Base-by-base conservation (phyloP, 2,113 vertebrate species). In the Burhinus bistriatus region DNA sequence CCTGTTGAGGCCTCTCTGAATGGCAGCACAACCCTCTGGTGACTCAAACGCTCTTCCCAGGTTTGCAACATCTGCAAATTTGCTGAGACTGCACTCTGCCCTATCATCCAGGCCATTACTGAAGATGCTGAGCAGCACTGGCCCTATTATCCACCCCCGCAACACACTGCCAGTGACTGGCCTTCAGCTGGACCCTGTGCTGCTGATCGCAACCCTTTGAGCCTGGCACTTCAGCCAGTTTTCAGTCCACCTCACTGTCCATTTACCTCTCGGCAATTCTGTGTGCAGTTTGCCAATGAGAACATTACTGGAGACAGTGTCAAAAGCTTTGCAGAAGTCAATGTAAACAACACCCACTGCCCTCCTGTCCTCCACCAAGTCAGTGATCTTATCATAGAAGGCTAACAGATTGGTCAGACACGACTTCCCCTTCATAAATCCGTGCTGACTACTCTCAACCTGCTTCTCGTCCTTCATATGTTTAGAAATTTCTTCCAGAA, bases 281-380 rank as follows among this genome's bases (percentile, higher is more conserved):
- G 40, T 40, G 40, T 40, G 40, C 51, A 5, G 7, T 52, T 34
- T 36, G 29, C 26, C 73, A 76, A 7, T 7, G 26, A 89, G 15
- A 36, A 36, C 8, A 5, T 12, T 29, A 36, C 0, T 1, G 15
- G 13, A 78, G 17, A 47, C 12, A 5, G 5, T 3, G 12, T 42
- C 79, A 66, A 83, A 82, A 61, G 21, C 32, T 68, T 68, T 20
- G 23, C 69, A 64, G 17, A 52, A 68, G 38, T 23, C 65, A 78
- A 27, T 4, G 20, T 2, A 27, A 47, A 44, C 34, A 72, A 14
- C 12, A 8, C 3, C 3, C 58, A 36, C 45, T 73, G 51, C 62
- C 25, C 17, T 52, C 34, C 11, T 21, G 2, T 47, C 34, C 18
- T 88, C 59, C 45, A 57, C 29, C 13, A n/a, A 44, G 22, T 21